phyloP scores from a whole-genome alignment of 2,888 invertebrate species.

The Calliopum simillimum region DNA sequence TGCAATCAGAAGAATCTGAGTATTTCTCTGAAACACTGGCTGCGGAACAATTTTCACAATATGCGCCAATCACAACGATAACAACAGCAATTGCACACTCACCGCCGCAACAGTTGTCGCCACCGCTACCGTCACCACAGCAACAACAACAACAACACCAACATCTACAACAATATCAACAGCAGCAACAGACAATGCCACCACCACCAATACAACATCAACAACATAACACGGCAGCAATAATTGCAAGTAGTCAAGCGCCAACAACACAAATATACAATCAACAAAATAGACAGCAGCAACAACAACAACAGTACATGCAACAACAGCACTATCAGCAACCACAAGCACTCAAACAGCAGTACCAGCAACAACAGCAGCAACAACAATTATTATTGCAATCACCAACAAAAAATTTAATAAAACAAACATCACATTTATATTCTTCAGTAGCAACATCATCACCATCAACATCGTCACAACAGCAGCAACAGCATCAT shows the following conservation, averaged over 20 bases:
- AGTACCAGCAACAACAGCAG: slow-evolving; percentile 48
- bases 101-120: slow-evolving; percentile 49
- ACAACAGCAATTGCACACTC: slow-evolving; percentile 53
- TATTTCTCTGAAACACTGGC: slow-evolving; percentile 68
- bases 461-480: slow-evolving; percentile 52
- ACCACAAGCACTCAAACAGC: slow-evolving; percentile 50
- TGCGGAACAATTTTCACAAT: slow-evolving; percentile 68
- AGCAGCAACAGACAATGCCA: slow-evolving; percentile 62
- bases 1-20: slow-evolving; percentile 64
- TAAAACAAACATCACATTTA: slow-evolving; percentile 66
- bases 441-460: slow-evolving; percentile 60
- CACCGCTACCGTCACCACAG: slow-evolving; percentile 50
- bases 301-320: slow-evolving; percentile 51
- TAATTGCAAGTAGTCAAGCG: slow-evolving; percentile 62
- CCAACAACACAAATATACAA: slow-evolving; percentile 51
- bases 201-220: slow-evolving; percentile 65
- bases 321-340: slow-evolving; percentile 53
- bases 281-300: slow-evolving; percentile 50
- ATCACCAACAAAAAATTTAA: slow-evolving; percentile 52
- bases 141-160: slow-evolving; percentile 59
- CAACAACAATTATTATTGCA: slow-evolving; percentile 45
- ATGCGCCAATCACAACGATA: slow-evolving; percentile 61
- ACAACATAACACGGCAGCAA: slow-evolving; percentile 66
- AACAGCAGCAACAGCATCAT: slow-evolving; percentile 47
- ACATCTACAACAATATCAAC: slow-evolving; percentile 53